Evolutionary conservation across 2,113 vertebrate species (phyloP), one percentile per base, ranked within the genome.

Genomic region (Corythornis cristatus): DNA sequence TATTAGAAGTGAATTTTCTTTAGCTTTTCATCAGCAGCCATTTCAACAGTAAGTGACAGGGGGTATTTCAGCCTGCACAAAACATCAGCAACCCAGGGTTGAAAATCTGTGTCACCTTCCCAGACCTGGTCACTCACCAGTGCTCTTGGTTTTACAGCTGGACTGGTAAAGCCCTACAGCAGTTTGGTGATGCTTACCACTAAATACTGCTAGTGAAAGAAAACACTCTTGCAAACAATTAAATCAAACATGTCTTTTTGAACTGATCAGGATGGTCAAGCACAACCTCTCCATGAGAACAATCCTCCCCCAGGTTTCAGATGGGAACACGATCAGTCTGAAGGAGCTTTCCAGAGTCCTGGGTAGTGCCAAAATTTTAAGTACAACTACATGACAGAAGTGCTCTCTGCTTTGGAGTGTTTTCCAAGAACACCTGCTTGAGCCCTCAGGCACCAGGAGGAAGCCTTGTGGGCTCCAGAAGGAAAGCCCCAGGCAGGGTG

Each of bases 1-100:
- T 89, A 65, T 46, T 73, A 62, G 60, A 90, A 96, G 54, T 23
- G 83, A 66, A 89, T 91, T 97, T 96, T 87, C 81, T 91, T 79
- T 54, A 94, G 64, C 57, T 94, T 96, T 91, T 83, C 62, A 79
- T 90, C 65, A 93, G 74, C 58, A 53, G 88, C 58, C 56, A 54
- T 68, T 68, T 95, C 46, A 45, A 42, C 17, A 71, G 19, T 91
- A 94, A 76, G 45, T 67, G 91, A 96, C 16, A 33, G 88, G 89
- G 95, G 60, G 51, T 64, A 57, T 78, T 94, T 79, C 67, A 85
- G 70, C 20, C 22, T 0, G 0, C 35, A 43, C 1, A 5, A 40
- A 86, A 51, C n/a, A 50, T 45, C 64, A 81, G 18, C 37, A 83
- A 93, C 26, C 58, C 71, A 64, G 31, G 28, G 19, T 66, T 81